Percentiles rank a stretch among this genome's conserved stretches.
phyloP scores from a whole-genome alignment of 2,113 vertebrate genomes.

The Bujurquina vittata region DNA sequence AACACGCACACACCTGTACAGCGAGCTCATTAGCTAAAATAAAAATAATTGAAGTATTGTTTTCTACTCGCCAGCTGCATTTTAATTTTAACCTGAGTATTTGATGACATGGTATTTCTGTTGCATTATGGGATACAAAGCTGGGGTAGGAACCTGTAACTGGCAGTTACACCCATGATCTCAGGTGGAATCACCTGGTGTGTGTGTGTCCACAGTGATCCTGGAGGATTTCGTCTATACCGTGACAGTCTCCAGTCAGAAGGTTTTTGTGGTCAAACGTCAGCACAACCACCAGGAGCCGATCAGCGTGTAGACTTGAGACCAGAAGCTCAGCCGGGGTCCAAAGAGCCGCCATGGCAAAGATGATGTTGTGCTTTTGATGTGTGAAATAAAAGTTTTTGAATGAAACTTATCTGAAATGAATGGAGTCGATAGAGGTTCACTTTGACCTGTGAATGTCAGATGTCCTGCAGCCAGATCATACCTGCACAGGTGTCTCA shows the following conservation, averaged over 20 bases:
- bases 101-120: background rate
- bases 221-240: conserved; percentile 89
- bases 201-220: conserved; percentile 81
- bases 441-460: background rate
- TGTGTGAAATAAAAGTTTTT: conserved; percentile 16
- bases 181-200: background rate
- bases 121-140: background rate
- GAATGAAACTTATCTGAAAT: background rate
- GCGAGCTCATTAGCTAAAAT: background rate
- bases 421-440: too few species aligned
- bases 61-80: background rate
- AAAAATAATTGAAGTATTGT: too few species aligned
- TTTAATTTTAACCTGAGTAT: background rate
- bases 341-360: background rate
- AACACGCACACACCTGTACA: background rate
- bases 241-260: conserved; percentile 90
- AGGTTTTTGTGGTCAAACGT: conserved; percentile 92
- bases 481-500: too few species aligned
- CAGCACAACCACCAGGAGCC: conserved; percentile 88
- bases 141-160: background rate
- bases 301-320: conserved; percentile 68
- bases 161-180: background rate
- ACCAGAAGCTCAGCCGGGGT: background rate
- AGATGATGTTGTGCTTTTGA: background rate
- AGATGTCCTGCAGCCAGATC: background rate